Conservation (phyloP, 2,797 vertebrate genomes). For the Amblyraja radiata region DNA sequence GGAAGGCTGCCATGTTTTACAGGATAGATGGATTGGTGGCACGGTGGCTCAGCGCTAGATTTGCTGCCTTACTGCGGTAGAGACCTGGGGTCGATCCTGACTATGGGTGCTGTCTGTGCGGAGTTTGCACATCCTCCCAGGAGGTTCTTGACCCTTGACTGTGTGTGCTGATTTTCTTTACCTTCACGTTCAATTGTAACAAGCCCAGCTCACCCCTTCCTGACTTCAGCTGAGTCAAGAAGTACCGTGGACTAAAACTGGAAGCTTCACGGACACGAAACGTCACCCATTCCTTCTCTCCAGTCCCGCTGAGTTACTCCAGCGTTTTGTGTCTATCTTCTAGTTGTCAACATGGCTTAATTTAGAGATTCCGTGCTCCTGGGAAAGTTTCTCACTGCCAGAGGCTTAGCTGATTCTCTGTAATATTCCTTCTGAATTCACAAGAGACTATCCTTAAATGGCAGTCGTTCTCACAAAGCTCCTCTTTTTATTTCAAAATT, state of each 20-base stretch:
- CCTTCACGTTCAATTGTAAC: neutral
- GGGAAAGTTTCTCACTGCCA: conserved; percentile 15
- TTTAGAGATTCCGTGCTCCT: conserved; percentile 2
- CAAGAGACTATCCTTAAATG: conserved; percentile 7
- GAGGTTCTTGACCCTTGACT: too few species aligned
- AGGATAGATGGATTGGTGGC: too few species aligned
- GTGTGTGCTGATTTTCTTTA: neutral
- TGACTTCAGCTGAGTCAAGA: neutral
- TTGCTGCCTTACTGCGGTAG: too few species aligned
- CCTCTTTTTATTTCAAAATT: neutral
- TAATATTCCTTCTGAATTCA: neutral
- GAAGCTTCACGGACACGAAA: neutral
- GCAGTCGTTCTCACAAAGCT: conserved; percentile 6
- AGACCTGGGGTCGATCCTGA: too few species aligned
- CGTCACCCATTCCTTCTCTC: too few species aligned
- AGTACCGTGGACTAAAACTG: neutral
- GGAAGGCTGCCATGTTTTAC: too few species aligned
- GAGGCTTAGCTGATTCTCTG: neutral
- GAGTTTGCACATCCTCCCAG: too few species aligned
- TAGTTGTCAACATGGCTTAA: neutral
- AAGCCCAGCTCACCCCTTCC: neutral
- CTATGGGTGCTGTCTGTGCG: too few species aligned
- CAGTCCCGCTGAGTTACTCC: too few species aligned
- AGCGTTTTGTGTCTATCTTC: too few species aligned
- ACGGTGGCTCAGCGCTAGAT: too few species aligned